Evolutionary conservation across 2,113 vertebrate genomes (phyloP), one percentile per base, ranked within the genome.

Genomic region (Panthera leo): DNA sequence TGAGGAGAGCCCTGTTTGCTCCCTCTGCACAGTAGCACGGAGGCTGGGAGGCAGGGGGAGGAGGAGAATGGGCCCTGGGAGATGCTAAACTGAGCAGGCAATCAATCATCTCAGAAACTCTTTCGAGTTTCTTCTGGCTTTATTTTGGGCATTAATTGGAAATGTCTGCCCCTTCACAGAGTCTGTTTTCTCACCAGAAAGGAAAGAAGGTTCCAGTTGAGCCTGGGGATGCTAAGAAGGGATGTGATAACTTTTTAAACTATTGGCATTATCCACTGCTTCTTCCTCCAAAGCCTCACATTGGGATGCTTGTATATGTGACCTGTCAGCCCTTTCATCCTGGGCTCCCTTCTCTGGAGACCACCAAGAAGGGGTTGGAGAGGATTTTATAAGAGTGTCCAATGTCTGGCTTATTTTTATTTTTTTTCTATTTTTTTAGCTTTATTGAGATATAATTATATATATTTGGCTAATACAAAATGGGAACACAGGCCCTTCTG

Each of bases 61-160:
- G n/a, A 31, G 70, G 39, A 73, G 70, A 34, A 75, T 5, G 25
- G 86, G 82, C 65, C 68, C 45, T 34, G 42, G 51, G 91, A 91
- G 91, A 87, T 10, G 23, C 82, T 80, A 19, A 80, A 68, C 76
- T 8, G 71, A 88, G 71, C 85, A 80, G 71, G 89, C 90, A 76
- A 89, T 91, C 36, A 36, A 36, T 96, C 92, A 89, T 58, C 70
- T 34, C 51, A 25, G 23, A 88, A 31, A 21, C 65, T 76, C 83
- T 65, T 75, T 86, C 0, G 5, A 82, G 51, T 36, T 79, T 70
- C 92, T 93, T 68, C 78, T 89, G 88, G 70, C 78, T 97, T 91
- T 67, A 71, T 91, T 96, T 92, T 58, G 86, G 70, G 89, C 45
- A 61, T 42, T 93, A 55, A 93, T 61, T 91, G 75, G 90, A 93